phyloP scores from a whole-genome alignment of 2,113 vertebrate genomes.

The Sinocyclocheilus anshuiensis region DNA sequence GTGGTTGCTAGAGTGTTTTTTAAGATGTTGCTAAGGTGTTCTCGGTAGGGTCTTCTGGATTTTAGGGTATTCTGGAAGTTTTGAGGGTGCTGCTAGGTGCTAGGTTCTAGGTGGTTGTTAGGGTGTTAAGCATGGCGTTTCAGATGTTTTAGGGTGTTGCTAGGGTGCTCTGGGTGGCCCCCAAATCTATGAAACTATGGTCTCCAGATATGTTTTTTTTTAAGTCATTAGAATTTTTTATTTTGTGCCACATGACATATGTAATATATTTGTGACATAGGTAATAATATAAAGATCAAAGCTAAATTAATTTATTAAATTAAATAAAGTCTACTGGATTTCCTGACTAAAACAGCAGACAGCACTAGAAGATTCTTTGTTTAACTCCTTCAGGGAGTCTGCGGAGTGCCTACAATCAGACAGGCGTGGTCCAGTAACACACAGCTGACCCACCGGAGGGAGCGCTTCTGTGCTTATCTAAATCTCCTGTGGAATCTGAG shows the following conservation, averaged over 20 bases:
- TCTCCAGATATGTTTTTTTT: too few relatives aligned
- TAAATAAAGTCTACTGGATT: neutral
- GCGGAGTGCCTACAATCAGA: neutral
- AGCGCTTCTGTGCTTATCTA: constrained; percentile 53
- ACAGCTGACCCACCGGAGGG: constrained; percentile 43
- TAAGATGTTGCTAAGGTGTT: too few relatives aligned
- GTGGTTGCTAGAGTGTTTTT: neutral
- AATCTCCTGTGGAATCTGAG: constrained; percentile 48
- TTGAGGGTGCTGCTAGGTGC: neutral
- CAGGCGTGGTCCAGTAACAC: constrained; percentile 43
- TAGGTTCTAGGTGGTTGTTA: neutral
- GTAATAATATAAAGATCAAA: neutral
- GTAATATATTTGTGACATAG: too few relatives aligned
- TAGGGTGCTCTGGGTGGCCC: neutral
- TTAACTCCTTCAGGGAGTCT: neutral
- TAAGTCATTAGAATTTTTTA: too few relatives aligned
- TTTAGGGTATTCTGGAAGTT: neutral
- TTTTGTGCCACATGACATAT: too few relatives aligned
- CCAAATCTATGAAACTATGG: too few relatives aligned
- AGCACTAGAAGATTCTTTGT: neutral
- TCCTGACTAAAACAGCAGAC: neutral
- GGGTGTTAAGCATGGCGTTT: neutral
- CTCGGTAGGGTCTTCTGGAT: neutral
- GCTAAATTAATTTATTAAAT: neutral
- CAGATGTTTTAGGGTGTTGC: neutral